Conservation (phyloP, 2,797 vertebrate species). For the Poecilia gillii region DNA sequence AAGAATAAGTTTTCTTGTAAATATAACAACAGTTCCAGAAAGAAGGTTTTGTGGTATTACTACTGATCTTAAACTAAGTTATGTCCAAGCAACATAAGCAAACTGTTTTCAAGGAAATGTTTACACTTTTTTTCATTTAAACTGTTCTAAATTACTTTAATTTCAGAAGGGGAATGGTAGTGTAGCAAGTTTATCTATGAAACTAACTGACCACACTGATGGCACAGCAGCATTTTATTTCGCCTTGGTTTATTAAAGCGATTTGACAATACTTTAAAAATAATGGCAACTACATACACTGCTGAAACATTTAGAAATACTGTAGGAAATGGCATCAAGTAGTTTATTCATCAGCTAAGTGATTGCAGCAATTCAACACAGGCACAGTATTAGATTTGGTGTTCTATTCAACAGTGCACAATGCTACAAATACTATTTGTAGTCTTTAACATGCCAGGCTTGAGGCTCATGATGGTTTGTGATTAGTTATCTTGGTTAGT, state of each 20-base stretch:
- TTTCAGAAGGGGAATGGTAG: background rate
- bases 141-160: background rate
- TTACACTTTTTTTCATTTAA: background rate
- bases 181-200: background rate
- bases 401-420: background rate
- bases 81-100: background rate
- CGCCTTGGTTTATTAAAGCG: background rate
- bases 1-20: too few relatives aligned
- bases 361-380: background rate
- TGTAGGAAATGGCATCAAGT: background rate
- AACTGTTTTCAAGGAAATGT: background rate
- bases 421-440: constrained; percentile 29
- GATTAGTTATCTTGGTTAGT: constrained; percentile 54
- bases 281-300: background rate
- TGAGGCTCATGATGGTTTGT: constrained; percentile 43
- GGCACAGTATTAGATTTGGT: constrained; percentile 1
- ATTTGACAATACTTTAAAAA: background rate
- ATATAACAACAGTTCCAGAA: too few relatives aligned
- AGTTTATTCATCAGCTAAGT: background rate
- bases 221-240: background rate
- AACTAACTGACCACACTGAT: background rate
- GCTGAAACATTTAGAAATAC: background rate
- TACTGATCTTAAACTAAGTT: background rate
- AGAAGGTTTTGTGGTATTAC: too few relatives aligned
- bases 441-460: constrained; percentile 21